phyloP scores from a whole-genome alignment of 2,797 vertebrate genomes.

The Coracias cyanogaster region DNA sequence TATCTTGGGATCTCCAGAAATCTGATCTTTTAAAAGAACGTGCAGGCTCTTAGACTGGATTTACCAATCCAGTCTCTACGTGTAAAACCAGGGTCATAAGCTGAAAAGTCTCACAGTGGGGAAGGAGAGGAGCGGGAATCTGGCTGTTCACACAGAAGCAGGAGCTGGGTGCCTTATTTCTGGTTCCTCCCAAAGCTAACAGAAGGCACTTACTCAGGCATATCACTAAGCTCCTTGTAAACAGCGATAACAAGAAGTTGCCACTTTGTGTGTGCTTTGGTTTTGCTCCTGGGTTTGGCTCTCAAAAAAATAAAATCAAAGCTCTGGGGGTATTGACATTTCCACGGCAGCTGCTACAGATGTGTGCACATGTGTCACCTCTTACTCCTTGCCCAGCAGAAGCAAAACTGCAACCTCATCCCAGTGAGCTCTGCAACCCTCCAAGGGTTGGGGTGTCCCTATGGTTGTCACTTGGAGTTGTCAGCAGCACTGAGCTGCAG shows the following conservation, averaged over 20 bases:
- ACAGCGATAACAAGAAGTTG: background rate
- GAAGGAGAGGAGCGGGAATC: background rate
- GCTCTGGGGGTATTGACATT: background rate
- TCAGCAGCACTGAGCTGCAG: background rate
- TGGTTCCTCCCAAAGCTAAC: background rate
- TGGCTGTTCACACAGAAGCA: background rate
- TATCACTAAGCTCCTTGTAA: background rate
- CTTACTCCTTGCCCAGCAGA: background rate
- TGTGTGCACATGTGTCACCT: accelerated
- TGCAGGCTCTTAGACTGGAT: background rate
- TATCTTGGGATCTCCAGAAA: background rate
- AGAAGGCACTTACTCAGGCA: background rate
- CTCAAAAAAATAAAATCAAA: background rate
- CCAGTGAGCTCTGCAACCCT: background rate
- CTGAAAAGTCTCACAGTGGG: accelerated
- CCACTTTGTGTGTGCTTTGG: accelerated
- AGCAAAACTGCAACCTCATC: accelerated
- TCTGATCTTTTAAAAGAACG: background rate
- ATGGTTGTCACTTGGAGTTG: background rate
- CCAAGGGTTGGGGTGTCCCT: background rate
- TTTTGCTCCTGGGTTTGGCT: background rate
- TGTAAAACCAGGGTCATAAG: background rate
- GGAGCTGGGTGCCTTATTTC: background rate
- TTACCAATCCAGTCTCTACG: accelerated
- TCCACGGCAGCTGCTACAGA: background rate